phyloP scores from a whole-genome alignment of 2,888 invertebrate species.

The Gandaritis pyraliata region DNA sequence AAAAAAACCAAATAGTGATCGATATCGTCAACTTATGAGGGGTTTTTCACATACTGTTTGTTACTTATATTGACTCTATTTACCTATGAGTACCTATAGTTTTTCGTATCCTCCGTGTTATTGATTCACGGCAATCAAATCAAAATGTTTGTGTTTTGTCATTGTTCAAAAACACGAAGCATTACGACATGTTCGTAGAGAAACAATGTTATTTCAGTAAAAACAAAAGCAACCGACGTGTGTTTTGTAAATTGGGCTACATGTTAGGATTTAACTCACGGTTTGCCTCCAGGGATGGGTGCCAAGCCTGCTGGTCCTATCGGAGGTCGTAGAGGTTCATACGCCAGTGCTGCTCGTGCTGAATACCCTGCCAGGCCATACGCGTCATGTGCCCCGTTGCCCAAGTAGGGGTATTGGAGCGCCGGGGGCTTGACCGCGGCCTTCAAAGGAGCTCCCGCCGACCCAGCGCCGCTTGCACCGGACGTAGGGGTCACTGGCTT shows the following conservation, averaged over 20 bases:
- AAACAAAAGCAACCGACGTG: not conserved
- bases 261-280: slow-evolving; percentile 85
- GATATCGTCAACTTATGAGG: no score
- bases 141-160: slow-evolving; percentile 1
- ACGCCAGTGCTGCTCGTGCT: slow-evolving; percentile 78
- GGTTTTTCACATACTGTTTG: no score
- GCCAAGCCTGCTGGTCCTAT: slow-evolving; percentile 85
- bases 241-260: slow-evolving; percentile 19
- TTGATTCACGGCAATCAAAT: not conserved
- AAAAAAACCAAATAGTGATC: no score
- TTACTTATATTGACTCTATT: no score
- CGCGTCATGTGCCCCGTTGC: slow-evolving; percentile 79
- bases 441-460: slow-evolving; percentile 83
- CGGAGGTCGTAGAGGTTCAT: slow-evolving; percentile 79
- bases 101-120: no score
- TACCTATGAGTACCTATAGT: no score
- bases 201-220: slow-evolving; percentile 1
- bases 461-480: slow-evolving; percentile 85
- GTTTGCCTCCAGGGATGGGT: slow-evolving; percentile 92
- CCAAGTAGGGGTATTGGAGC: slow-evolving; percentile 86
- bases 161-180: slow-evolving; percentile 9
- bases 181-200: slow-evolving; percentile 7
- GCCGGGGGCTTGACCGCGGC: slow-evolving; percentile 85
- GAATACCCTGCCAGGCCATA: slow-evolving; percentile 80
- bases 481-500: slow-evolving; percentile 95